A percentile compares a stretch with the other conserved stretches of the same genome.
Conservation (phyloP, 2,888 invertebrate species). For the Aquatica leii region DNA sequence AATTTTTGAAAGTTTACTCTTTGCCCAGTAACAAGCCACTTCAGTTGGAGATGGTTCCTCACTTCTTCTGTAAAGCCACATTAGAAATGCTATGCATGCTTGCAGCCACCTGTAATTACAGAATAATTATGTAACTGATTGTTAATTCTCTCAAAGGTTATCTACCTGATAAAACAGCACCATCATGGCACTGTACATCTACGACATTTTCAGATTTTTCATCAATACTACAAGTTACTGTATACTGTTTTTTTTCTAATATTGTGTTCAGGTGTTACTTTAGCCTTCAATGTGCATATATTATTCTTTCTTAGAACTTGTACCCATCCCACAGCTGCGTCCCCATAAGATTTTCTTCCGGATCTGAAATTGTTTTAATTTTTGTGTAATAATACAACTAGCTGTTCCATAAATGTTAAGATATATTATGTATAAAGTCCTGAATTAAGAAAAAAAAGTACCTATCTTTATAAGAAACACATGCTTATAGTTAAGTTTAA, state of each 20-base stretch:
- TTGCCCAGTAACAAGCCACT: slow-evolving; percentile 12
- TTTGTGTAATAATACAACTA: no score
- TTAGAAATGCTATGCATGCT: slow-evolving; percentile 16
- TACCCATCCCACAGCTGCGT: not conserved
- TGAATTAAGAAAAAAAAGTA: no score
- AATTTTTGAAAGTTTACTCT: not conserved
- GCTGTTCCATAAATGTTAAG: no score
- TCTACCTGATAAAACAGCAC: not conserved
- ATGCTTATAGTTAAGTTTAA: no score
- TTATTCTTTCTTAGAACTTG: not conserved
- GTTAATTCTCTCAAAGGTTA: not conserved
- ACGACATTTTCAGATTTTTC: not conserved
- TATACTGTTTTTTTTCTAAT: not conserved
- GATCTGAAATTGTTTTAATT: no score
- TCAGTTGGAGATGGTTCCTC: slow-evolving; percentile 13
- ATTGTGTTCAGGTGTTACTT: not conserved
- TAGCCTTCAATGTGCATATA: not conserved
- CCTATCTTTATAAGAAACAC: no score
- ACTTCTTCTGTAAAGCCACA: slow-evolving; percentile 9
- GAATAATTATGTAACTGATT: not conserved
- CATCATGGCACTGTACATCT: not conserved
- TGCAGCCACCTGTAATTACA: slow-evolving; percentile 18
- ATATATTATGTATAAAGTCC: no score
- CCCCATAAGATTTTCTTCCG: no score
- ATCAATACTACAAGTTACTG: not conserved